These are phyloP conservation scores for Acanthornis magna DNA, from an alignment of 2,797 vertebrate genomes.

Conservation along the genomic window DNA sequence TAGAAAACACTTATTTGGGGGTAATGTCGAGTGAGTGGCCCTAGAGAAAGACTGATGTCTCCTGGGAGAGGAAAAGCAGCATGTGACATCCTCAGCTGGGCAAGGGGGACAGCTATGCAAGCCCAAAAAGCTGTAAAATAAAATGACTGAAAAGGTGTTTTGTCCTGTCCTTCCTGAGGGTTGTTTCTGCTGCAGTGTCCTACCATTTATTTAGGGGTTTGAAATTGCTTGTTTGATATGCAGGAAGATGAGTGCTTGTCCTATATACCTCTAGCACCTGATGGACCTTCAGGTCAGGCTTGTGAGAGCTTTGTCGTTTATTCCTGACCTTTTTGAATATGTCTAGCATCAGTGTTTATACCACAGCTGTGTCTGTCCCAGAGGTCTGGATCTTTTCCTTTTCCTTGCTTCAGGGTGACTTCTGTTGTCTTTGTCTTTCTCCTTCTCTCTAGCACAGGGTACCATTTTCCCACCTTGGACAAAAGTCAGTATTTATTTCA, in stretches of 20 bases:
- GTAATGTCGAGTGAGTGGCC: not conserved
- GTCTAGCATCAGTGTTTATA: not conserved
- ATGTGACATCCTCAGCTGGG: not conserved
- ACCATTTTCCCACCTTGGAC: not conserved
- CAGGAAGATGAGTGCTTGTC: not conserved
- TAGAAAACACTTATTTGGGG: not conserved
- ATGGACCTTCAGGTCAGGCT: not conserved
- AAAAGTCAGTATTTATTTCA: not conserved
- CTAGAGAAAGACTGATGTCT: not conserved
- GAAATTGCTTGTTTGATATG: not conserved
- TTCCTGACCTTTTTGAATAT: not conserved
- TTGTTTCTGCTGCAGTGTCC: constrained; percentile 34
- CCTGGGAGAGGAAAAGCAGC: not conserved
- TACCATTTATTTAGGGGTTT: not conserved
- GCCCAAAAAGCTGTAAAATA: not conserved
- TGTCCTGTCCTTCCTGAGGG: not conserved
- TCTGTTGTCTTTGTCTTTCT: not conserved
- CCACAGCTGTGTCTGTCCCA: not conserved
- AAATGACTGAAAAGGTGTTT: not conserved
- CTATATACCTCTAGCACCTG: not conserved
- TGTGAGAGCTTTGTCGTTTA: not conserved
- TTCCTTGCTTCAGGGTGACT: not conserved
- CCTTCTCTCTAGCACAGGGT: not conserved
- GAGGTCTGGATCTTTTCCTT: not conserved
- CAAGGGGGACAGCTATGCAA: not conserved